Base-by-base conservation (phyloP, 2,888 invertebrate genomes). In the Caenorhabditis parvicauda region DNA sequence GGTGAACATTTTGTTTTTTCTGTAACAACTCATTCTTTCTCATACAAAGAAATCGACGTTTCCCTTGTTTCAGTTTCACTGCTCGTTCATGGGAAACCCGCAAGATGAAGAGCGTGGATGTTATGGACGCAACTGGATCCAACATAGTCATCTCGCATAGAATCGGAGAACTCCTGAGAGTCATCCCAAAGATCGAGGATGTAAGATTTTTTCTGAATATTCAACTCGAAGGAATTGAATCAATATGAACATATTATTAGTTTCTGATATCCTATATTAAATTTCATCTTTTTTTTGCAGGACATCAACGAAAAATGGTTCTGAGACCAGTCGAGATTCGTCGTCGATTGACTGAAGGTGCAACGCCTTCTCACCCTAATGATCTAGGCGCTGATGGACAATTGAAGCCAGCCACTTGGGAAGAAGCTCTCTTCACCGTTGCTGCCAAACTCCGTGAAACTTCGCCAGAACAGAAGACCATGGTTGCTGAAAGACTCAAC, bases 271-370 rank as follows among this genome's bases (percentile, higher is more conserved):
- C n/a, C n/a, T n/a, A n/a, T n/a, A n/a, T n/a, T n/a, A 35, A 35
- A 19, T 19, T 19, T 19, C n/a, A 22, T 17, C 27, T 50, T 45
- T 17, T 44, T 27, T 38, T 46, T 74, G 22, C 76, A 90, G 89
- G 94, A 93, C 76, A 89, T 98, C 73, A 99, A 98, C 82, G 98
- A 99, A 83, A 98, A 98, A 84, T 98, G 98, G 98, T 84, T 98
- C 55, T 91, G 93, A 0, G 98, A 98, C 84, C 96, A 96, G 85
- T 90, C 92, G 0, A 87, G 98, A 45, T 98, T 98, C 84, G 89
- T 95, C 0, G 94, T 91, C 82, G 98, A 98, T 83, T 98, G 96
- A 0, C 85, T 99, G 61, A 95, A 94, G 84, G 87, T 92, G 0
- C 98, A 98, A 84, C 87, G 98, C 50, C 85, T 98, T 45, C 88